phyloP scores from a whole-genome alignment of 2,888 invertebrate genomes.

The Oscheius onirici region DNA sequence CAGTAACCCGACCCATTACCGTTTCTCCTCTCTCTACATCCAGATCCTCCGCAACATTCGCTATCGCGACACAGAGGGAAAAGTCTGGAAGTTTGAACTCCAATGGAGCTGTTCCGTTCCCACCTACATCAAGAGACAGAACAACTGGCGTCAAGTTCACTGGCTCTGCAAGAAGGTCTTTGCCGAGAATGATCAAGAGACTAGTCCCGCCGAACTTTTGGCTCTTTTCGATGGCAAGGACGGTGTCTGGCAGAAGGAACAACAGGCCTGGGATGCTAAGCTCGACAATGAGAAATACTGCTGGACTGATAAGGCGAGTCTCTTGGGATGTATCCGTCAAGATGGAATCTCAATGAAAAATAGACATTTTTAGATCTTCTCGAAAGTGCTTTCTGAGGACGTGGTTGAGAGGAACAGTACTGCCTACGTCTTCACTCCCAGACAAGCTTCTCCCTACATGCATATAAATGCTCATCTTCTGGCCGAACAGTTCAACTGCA shows the following conservation, averaged over 20 bases:
- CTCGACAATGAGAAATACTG: slow-evolving; percentile 57
- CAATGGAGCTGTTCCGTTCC: slow-evolving; percentile 70
- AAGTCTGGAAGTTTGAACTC: slow-evolving; percentile 64
- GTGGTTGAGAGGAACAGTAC: slow-evolving; percentile 44
- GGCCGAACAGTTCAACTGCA: slow-evolving; percentile 52
- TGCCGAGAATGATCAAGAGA: slow-evolving; percentile 49
- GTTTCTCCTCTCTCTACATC: slow-evolving; percentile 69
- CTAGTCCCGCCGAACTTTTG: slow-evolving; percentile 43
- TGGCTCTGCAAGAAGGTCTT: slow-evolving; percentile 68
- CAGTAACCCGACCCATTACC: slow-evolving; percentile 70
- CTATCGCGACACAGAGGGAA: slow-evolving; percentile 58
- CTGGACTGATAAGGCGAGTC: slow-evolving; percentile 58
- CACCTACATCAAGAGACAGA: slow-evolving; percentile 66
- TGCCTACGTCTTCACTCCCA: slow-evolving; percentile 60
- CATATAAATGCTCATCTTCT: slow-evolving; percentile 62
- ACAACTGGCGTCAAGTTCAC: slow-evolving; percentile 70
- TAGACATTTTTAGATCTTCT: slow-evolving; percentile 42
- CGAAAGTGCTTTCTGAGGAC: slow-evolving; percentile 38
- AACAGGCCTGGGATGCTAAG: slow-evolving; percentile 58
- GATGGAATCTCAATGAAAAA: neutral
- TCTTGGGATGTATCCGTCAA: neutral
- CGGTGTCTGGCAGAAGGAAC: slow-evolving; percentile 55
- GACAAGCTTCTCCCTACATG: slow-evolving; percentile 50
- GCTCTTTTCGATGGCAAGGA: slow-evolving; percentile 37
- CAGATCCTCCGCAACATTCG: slow-evolving; percentile 54